A percentile compares a stretch with the other conserved stretches of the same genome.
Evolutionary conservation across 2,888 invertebrate species (phyloP).

Genomic region (Saturnia pavonia): DNA sequence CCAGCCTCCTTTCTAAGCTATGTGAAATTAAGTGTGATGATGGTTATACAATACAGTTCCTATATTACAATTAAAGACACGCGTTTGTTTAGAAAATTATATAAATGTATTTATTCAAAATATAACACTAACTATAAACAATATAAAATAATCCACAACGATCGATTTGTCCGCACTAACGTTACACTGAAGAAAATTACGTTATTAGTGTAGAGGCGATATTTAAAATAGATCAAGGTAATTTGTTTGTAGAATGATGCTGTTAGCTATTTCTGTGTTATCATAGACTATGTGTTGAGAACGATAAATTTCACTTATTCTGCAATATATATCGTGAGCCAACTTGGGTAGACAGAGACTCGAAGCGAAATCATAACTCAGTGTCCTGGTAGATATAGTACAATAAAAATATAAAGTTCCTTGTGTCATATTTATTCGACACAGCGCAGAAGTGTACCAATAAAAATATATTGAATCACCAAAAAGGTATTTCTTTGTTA

Average conservation of each 20-base stretch:
- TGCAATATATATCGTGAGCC: neutral
- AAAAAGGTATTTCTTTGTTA: neutral
- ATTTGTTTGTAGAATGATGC: slow-evolving; percentile 6
- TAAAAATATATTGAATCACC: neutral
- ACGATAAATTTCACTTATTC: neutral
- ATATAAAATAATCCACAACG: neutral
- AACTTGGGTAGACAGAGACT: neutral
- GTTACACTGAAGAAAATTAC: slow-evolving; percentile 1
- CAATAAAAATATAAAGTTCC: too few species aligned
- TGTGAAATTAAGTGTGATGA: neutral
- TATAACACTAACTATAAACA: too few species aligned
- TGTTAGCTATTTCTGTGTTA: slow-evolving; percentile 7
- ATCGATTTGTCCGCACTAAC: too few species aligned
- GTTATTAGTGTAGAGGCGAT: neutral
- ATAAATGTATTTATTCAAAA: too few species aligned
- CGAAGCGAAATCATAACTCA: neutral
- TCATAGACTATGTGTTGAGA: neutral
- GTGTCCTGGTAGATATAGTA: too few species aligned
- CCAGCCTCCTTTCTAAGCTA: neutral
- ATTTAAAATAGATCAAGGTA: slow-evolving; percentile 15
- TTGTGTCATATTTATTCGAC: neutral
- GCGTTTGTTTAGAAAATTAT: neutral
- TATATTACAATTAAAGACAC: neutral
- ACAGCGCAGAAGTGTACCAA: neutral
- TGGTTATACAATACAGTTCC: neutral